phyloP scores from a whole-genome alignment of 2,113 vertebrate genomes.

The Euleptes europaea region DNA sequence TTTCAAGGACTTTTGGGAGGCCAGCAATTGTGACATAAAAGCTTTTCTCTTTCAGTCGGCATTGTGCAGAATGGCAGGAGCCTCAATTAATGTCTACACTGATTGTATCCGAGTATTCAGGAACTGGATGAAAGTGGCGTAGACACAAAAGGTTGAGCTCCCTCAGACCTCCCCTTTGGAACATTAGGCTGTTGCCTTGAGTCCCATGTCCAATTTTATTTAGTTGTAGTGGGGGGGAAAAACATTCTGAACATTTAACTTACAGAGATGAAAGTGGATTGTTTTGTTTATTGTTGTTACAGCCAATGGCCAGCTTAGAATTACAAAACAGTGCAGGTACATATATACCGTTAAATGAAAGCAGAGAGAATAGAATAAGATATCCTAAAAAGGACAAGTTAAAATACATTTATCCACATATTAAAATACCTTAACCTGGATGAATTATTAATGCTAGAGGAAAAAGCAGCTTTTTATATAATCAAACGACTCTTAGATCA shows the following conservation, averaged over 20 bases:
- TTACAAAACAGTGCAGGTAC: too few relatives aligned
- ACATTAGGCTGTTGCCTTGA: slow-evolving; percentile 2
- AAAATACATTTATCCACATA: too few relatives aligned
- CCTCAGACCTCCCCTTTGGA: not conserved
- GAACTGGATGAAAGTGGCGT: slow-evolving; percentile 39
- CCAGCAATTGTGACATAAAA: slow-evolving; percentile 56
- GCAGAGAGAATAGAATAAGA: too few relatives aligned
- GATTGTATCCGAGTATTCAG: slow-evolving; percentile 40
- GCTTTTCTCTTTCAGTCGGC: slow-evolving; percentile 46
- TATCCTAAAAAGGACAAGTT: too few relatives aligned
- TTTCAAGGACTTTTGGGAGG: slow-evolving; percentile 41
- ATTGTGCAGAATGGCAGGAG: slow-evolving; percentile 30
- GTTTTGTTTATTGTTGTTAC: not conserved
- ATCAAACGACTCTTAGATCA: too few relatives aligned
- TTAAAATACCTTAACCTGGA: too few relatives aligned
- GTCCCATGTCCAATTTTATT: slow-evolving; percentile 14
- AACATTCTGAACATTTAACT: slow-evolving; percentile 27
- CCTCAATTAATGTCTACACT: slow-evolving; percentile 46
- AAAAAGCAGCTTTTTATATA: too few relatives aligned
- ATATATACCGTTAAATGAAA: too few relatives aligned
- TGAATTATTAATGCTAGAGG: too few relatives aligned
- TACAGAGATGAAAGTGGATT: not conserved
- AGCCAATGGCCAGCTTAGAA: too few relatives aligned
- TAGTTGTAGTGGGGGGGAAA: not conserved
- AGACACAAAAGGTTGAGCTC: not conserved